Evolutionary conservation across 2,888 invertebrate genomes (phyloP).

Genomic region (Furcula furcula): DNA sequence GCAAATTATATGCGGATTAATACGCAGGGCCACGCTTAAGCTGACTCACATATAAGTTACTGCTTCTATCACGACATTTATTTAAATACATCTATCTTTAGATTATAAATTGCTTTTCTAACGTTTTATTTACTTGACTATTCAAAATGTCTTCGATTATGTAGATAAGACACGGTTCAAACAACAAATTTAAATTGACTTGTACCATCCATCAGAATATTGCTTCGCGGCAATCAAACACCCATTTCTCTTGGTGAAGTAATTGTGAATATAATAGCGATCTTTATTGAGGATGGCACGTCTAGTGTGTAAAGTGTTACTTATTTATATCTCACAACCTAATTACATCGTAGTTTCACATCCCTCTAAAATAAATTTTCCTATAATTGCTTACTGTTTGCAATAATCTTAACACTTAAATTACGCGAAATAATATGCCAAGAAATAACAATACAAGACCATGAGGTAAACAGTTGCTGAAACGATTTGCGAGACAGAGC

Average conservation of each 20-base stretch:
- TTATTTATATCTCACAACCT: slow-evolving; percentile 40
- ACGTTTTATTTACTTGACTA: slow-evolving; percentile 23
- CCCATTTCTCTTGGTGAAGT: slow-evolving; percentile 37
- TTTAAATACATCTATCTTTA: slow-evolving; percentile 46
- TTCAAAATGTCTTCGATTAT: background rate
- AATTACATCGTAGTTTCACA: slow-evolving; percentile 43
- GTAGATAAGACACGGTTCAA: background rate
- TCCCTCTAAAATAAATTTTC: slow-evolving; percentile 31
- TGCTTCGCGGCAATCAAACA: slow-evolving; percentile 45
- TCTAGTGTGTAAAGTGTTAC: slow-evolving; percentile 34
- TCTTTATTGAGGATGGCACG: slow-evolving; percentile 29
- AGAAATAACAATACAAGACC: background rate
- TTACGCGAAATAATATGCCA: background rate
- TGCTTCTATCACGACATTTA: slow-evolving; percentile 49
- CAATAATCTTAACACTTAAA: too few species aligned
- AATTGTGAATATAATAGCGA: slow-evolving; percentile 45
- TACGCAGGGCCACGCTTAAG: slow-evolving; percentile 40
- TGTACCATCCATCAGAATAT: slow-evolving; percentile 25
- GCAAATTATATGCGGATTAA: slow-evolving; percentile 50
- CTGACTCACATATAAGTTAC: slow-evolving; percentile 48
- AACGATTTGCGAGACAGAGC: slow-evolving; percentile 18
- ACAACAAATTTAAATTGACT: slow-evolving; percentile 5
- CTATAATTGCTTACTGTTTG: slow-evolving; percentile 17
- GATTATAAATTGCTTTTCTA: slow-evolving; percentile 33
- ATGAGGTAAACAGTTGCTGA: slow-evolving; percentile 3